phyloP scores from a whole-genome alignment of 1,140 invertebrate species.

The Oncopeltus fasciatus region DNA sequence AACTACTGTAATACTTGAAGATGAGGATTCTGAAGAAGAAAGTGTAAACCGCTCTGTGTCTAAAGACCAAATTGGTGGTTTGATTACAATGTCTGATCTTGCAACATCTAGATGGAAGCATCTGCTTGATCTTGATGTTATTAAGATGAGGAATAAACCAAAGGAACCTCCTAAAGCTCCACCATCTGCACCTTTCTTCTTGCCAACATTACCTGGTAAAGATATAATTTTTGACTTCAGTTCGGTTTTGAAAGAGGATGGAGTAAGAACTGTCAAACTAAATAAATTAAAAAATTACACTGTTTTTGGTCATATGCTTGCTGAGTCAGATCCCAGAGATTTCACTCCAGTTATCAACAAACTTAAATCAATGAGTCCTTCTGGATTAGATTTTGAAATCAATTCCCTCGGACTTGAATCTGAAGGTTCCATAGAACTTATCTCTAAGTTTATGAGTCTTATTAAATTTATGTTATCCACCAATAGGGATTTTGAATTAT shows the following conservation, averaged over 20 bases:
- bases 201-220: slow-evolving; percentile 69
- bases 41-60: slow-evolving; percentile 45
- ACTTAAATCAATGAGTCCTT: slow-evolving; percentile 70
- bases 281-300: slow-evolving; percentile 42
- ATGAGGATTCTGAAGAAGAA: slow-evolving; percentile 33
- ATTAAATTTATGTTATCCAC: slow-evolving; percentile 54
- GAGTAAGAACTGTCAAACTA: slow-evolving; percentile 25
- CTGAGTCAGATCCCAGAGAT: slow-evolving; percentile 30
- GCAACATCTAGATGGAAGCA: slow-evolving; percentile 86
- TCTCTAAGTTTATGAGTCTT: slow-evolving; percentile 69
- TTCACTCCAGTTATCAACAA: slow-evolving; percentile 47
- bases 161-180: slow-evolving; percentile 64
- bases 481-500: slow-evolving; percentile 79
- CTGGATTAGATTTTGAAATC: slow-evolving; percentile 80
- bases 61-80: slow-evolving; percentile 60
- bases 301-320: slow-evolving; percentile 46
- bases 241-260: slow-evolving; percentile 28
- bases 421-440: slow-evolving; percentile 47
- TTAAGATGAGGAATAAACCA: slow-evolving; percentile 84
- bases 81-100: slow-evolving; percentile 75
- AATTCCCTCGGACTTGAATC: slow-evolving; percentile 56
- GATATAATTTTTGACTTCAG: slow-evolving; percentile 67
- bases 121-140: slow-evolving; percentile 75
- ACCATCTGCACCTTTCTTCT: slow-evolving; percentile 84
- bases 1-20: slow-evolving; percentile 25